Conservation (phyloP, 2,888 invertebrate species). For the Cetonia aurata region DNA sequence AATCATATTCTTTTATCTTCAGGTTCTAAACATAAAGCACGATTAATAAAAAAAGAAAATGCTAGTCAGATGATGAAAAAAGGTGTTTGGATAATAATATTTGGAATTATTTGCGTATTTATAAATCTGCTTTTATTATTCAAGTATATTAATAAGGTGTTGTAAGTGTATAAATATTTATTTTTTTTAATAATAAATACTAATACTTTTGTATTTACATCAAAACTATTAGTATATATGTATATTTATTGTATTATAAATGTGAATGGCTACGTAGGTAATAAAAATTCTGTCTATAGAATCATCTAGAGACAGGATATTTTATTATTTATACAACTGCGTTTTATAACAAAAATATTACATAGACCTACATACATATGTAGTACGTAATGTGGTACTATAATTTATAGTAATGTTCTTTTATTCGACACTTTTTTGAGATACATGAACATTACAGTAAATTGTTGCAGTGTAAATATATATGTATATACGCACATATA, state of each 20-base stretch:
- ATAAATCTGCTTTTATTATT: constrained; percentile 62
- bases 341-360: constrained; percentile 31
- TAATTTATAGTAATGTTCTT: constrained; percentile 27
- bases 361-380: constrained; percentile 17
- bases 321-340: constrained; percentile 28
- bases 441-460: constrained; percentile 29
- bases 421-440: constrained; percentile 1
- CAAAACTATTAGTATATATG: constrained; percentile 42
- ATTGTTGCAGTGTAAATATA: not conserved
- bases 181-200: constrained; percentile 19
- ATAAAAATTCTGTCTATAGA: constrained; percentile 30
- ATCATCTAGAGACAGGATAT: constrained; percentile 12
- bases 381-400: constrained; percentile 15
- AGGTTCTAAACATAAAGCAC: constrained; percentile 50
- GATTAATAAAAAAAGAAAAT: constrained; percentile 49
- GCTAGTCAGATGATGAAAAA: constrained; percentile 52
- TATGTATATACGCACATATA: constrained; percentile 9
- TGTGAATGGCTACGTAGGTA: constrained; percentile 11
- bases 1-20: too few species aligned
- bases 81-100: constrained; percentile 60
- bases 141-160: constrained; percentile 46
- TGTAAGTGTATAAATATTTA: constrained; percentile 27
- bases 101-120: constrained; percentile 62
- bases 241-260: constrained; percentile 29
- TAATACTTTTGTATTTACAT: constrained; percentile 33